Evolutionary conservation across 1,140 invertebrate genomes (phyloP), one percentile per base, ranked within the genome.

Genomic region (Coenobita brevimanus): DNA sequence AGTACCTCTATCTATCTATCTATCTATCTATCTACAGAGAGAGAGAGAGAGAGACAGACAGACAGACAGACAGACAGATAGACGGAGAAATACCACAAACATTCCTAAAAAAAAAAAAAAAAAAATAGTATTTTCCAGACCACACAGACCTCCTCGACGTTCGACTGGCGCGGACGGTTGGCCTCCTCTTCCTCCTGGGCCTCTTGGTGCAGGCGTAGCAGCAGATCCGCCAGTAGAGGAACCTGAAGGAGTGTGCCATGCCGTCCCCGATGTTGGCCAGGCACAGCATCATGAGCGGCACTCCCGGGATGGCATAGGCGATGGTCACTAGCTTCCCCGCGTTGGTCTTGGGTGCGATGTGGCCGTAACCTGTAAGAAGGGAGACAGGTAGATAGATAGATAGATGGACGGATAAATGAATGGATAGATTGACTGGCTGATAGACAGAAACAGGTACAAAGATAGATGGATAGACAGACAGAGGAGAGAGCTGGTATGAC

Each of bases 241-340:
- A 91, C 88, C 97, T 96, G 93, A 98, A 98, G 46, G 97, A 97
- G 78, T 97, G 96, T 8, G 98, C 97, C 96, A 99, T 97, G 79
- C 98, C 96, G 92, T 98, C 97, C n/a, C 98, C 97, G 88, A 99
- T 98, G 92, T 98, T 98, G 57, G 97, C 98, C 43, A 99, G 94
- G 91, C 97, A 98, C 3, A 99, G 94, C 79, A 99, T 94, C 96
- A 98, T 98, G 79, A 99, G 93, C 0, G 98, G 97, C 90, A 99
- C 99, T 27, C 98, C 98, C 89, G 99, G 93, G 91, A 99, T 97
- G 41, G 98, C 98, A 93, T 99, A 99, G 91, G 98, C 96, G 91
- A 99, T 98, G 21, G 98, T 99, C 43, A 97, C 96, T 82, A 99
- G 95, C 93, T 98, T 98, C 24, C 98, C 98, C 92, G 95, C 96